These are phyloP conservation scores for Albula glossodonta DNA, from an alignment of 2,113 vertebrate genomes.

Conservation along the genomic window DNA sequence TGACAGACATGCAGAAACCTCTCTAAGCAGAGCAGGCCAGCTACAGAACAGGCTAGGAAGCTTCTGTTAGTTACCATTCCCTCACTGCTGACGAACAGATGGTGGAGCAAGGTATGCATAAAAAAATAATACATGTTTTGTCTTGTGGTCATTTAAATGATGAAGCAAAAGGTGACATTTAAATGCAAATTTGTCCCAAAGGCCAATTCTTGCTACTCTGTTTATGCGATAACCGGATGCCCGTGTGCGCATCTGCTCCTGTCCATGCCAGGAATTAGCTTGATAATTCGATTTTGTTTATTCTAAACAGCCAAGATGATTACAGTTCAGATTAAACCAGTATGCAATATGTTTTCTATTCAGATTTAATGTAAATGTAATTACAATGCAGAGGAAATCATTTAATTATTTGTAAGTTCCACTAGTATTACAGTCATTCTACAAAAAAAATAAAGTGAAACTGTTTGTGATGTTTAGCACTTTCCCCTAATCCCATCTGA, in stretches of 20 bases:
- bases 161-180: slow-evolving; percentile 27
- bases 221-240: not conserved
- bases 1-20: not conserved
- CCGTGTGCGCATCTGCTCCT: not conserved
- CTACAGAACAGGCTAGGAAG: not conserved
- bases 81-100: slow-evolving; percentile 23
- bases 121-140: slow-evolving; percentile 3
- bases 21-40: not conserved
- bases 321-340: not conserved
- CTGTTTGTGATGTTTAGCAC: no score
- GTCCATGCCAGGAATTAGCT: not conserved
- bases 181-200: slow-evolving; percentile 3
- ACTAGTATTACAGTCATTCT: no score
- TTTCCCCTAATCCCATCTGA: no score
- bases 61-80: not conserved
- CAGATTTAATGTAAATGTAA: not conserved
- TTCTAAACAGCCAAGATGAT: not conserved
- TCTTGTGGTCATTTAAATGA: slow-evolving; percentile 9
- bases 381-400: not conserved
- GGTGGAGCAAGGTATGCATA: not conserved
- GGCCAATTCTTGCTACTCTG: no score
- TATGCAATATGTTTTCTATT: not conserved
- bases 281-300: not conserved
- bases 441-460: no score
- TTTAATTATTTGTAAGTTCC: not conserved